Evolutionary conservation across 2,888 invertebrate species (phyloP), one percentile per base, ranked within the genome.

Genomic region (Ophonus ardosiacus): DNA sequence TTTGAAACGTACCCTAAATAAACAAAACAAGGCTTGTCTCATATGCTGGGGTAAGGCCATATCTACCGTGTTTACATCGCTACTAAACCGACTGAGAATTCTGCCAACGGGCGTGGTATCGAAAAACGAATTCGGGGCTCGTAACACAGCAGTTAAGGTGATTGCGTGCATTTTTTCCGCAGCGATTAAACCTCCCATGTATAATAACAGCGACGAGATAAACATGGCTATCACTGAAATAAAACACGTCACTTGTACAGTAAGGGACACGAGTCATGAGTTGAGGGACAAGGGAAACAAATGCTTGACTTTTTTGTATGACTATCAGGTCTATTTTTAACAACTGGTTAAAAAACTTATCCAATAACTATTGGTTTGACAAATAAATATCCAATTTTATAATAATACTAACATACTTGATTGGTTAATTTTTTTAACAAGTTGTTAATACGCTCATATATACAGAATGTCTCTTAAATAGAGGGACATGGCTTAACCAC

Each of bases 91-190:
- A 91, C 94, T 94, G 81, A 96, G 91, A 87, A 96, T 92, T 89
- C 96, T 92, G 89, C 96, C 96, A 86, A 93, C 88, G 7, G 95
- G 95, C 87, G 95, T 94, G 87, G 93, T 92, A 90, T 96, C 95
- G 91, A 95, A 96, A 92, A 95, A 96, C 87, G 93, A 93, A 92
- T 94, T 93, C 86, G 95, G 94, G 88, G 92, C 93, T 88, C 93
- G 93, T 81, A 96, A 91, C 87, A 95, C 91, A 88, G 92, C 92
- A 80, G 89, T 87, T 87, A 95, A 90, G 88, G 95, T 91, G 86
- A 89, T 88, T 88, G 91, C 91, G 90, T 96, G 96, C 87, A 96
- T 92, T 87, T 90, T 90, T 88, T 90, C 91, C 86, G 94, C 94
- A 84, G 95, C 95, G 87, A 92, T 91, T 88, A 95, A 90, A 65